These are phyloP conservation scores for Lepidurus apus DNA, from an alignment of 1,140 invertebrate species.

Conservation along the genomic window DNA sequence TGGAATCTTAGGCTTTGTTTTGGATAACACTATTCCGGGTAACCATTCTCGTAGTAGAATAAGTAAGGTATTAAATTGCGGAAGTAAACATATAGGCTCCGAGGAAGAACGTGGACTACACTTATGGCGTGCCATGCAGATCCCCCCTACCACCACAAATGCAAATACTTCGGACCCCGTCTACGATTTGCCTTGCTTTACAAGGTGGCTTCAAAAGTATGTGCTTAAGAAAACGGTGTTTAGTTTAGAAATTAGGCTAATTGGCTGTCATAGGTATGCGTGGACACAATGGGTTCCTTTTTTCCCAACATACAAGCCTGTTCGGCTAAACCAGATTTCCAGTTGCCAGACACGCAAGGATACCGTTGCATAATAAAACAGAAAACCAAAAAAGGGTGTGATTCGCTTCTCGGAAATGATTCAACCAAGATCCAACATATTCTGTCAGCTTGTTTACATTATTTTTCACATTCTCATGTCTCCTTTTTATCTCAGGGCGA, in stretches of 20 bases:
- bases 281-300: constrained; percentile 23
- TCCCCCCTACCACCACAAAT: neutral
- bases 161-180: neutral
- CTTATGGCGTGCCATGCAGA: constrained; percentile 35
- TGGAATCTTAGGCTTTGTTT: constrained; percentile 66
- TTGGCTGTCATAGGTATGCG: neutral
- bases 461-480: no score
- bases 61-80: neutral
- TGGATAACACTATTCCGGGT: constrained; percentile 84
- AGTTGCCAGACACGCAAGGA: neutral
- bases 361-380: neutral
- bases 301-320: constrained; percentile 22
- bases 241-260: no score
- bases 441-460: no score
- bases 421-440: no score
- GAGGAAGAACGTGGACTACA: constrained; percentile 39
- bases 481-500: no score
- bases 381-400: no score
- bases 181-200: constrained; percentile 20
- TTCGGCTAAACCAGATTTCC: neutral
- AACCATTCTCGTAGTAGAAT: constrained; percentile 35
- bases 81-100: constrained; percentile 37
- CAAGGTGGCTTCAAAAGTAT: neutral
- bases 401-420: no score
- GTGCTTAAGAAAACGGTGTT: neutral